Evolutionary conservation across 2,797 vertebrate genomes (phyloP), one percentile per base, ranked within the genome.

Genomic region (Scleropages formosus): DNA sequence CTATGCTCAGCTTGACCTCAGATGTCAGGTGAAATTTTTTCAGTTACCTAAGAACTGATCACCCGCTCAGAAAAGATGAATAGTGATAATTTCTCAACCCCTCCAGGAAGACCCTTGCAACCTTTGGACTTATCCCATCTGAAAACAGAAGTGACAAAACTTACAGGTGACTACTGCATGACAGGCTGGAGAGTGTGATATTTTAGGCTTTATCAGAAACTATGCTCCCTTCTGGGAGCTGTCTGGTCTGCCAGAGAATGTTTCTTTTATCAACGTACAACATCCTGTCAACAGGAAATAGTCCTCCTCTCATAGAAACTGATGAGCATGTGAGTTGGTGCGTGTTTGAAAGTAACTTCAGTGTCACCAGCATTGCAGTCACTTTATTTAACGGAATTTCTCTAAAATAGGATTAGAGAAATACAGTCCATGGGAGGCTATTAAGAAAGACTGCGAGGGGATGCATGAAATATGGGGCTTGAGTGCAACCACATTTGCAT

Each of bases 181-280:
- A 71, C 68, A 71, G 71, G 68, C 68, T 27, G 51, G 68, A 71
- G 22, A 26, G 13, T 71, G 51, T 71, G 68, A 71, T 71, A 24
- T 22, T 71, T 7, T 58, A 31, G 68, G 49, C 53, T 71, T 71
- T 71, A 71, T 71, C 68, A 58, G 68, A 26, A 24, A 31, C 49
- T 58, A 51, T 18, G 15, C 53, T 71, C 68, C 51, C 71, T 71
- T 71, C 68, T 71, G 68, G 68, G 68, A 31, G 68, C 53, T 26
- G 49, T 26, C 68, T 39, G 26, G 49, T 51, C 58, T 58, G 49
- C 68, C 51, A 58, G 71, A 31, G 68, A 71, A 68, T 13, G 13
- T 15, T 11, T 22, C 68, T 71, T 71, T 71, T 71, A 51, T 71
- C 56, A 22, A 26, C 22, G 6, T 24, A 24, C 47, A 53, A 53